A percentile compares a stretch with the other conserved stretches of the same genome.
Evolutionary conservation across 1,140 invertebrate species (phyloP).

Genomic region (Trichomalopsis sarcophagae): DNA sequence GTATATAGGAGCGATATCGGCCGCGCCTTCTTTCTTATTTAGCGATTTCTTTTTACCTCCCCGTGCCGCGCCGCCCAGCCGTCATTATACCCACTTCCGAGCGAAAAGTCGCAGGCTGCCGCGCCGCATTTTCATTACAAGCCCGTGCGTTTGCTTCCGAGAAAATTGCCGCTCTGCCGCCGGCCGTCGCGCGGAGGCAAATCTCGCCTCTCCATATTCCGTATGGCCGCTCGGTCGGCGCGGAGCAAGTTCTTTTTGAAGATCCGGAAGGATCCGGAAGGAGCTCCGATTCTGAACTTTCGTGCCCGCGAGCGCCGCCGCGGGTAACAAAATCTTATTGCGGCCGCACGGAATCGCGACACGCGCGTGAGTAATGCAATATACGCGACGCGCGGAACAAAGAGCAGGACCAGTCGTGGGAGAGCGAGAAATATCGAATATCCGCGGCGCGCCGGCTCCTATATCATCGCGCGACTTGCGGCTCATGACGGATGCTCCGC

Average conservation of each 20-base stretch:
- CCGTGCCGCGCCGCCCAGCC: no score
- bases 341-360: neutral
- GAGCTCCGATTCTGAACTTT: no score
- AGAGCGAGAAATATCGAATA: conserved; percentile 18
- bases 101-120: neutral
- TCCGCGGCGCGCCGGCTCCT: neutral
- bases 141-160: neutral
- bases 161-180: neutral
- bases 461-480: neutral
- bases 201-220: no score
- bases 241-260: no score
- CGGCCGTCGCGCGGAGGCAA: no score
- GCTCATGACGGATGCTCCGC: neutral
- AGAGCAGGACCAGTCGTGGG: neutral
- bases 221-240: no score
- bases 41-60: neutral
- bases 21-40: no score
- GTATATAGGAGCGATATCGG: no score
- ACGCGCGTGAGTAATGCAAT: conserved; percentile 1
- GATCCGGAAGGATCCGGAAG: no score
- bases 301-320: no score
- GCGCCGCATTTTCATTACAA: neutral
- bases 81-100: neutral
- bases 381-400: neutral
- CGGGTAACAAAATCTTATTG: neutral